Base-by-base conservation (phyloP, 2,888 invertebrate genomes). In the Andrena dorsata region DNA sequence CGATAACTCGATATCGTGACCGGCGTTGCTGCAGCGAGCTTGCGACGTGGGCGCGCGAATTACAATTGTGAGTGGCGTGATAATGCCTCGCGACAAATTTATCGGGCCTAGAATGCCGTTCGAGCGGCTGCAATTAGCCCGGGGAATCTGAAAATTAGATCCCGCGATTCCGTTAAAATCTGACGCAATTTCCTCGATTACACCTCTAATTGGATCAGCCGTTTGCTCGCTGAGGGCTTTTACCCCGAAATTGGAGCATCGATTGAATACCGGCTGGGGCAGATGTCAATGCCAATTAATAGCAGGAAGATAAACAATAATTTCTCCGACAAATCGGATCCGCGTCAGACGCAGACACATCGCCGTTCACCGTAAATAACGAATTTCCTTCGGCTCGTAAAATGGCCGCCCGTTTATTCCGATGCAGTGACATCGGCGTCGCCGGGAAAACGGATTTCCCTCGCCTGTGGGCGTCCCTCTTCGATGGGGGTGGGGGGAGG, bases 151-250 rank as follows among this genome's bases (percentile, higher is more conserved):
- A 69, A 83, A 83, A 83, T 83, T 82, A 70, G 77, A 81, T 83
- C 60, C 77, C 61, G 41, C 69, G 73, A 77, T 78, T 70, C 82
- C 77, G 77, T 81, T 78, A 83, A 81, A 83, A 81, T 82, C 77
- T 63, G 73, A 81, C 69, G 73, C 70, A 73, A 83, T 83, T 83
- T 78, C 81, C 83, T 66, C 81, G 81, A 83, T 83, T 83, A 83
- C 56, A 73, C 77, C 65, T 68, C 30, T n/a, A 74, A 82, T 78
- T 78, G 77, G 69, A 82, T 82, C 70, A 70, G 56, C 58, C 64
- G 58, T 66, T 77, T 49, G 66, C 70, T 68, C 49, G 69, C 53
- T 60, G 20, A 35, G n/a, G 49, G 77, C 53, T 60, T 61, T 47
- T 69, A 26, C 47, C 26, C 69, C 73, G 77, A 66, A 68, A 77